Percentiles rank a stretch among this genome's conserved stretches.
Conservation (phyloP, 1,140 invertebrate species). For the Drosophila simulans region DNA sequence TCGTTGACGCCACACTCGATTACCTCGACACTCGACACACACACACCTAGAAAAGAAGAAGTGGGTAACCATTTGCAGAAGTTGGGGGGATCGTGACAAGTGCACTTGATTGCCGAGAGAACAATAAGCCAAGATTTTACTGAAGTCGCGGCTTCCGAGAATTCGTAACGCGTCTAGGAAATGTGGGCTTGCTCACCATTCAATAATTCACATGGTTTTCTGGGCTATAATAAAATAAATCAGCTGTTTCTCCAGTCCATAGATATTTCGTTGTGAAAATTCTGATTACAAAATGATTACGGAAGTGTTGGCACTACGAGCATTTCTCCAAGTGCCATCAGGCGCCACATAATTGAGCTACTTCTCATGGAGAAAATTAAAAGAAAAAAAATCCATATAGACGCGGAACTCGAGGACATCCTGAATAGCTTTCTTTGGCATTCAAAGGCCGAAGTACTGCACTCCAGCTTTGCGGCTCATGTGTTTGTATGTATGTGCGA, state of each 20-base stretch:
- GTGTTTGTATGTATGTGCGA: constrained; percentile 9
- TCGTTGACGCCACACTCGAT: constrained; percentile 12
- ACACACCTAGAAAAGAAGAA: constrained; percentile 3
- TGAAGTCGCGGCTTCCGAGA: constrained; percentile 12
- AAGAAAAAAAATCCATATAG: not conserved
- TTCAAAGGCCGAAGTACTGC: constrained; percentile 18
- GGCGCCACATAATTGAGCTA: constrained; percentile 15
- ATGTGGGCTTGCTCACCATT: constrained; percentile 18
- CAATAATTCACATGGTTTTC: constrained; percentile 3
- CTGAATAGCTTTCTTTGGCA: constrained; percentile 22
- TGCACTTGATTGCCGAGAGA: constrained; percentile 17
- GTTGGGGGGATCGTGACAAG: constrained; percentile 35
- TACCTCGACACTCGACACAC: constrained; percentile 9
- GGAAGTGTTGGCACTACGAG: not conserved
- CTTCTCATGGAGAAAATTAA: not conserved
- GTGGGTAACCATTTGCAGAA: not conserved
- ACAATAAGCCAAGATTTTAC: constrained; percentile 1
- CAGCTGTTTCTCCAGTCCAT: not conserved
- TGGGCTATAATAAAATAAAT: not conserved
- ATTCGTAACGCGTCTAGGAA: constrained; percentile 6
- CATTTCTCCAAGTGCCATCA: not conserved
- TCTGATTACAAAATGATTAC: no score
- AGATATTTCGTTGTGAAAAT: not conserved
- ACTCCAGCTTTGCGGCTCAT: constrained; percentile 8
- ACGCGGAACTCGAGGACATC: constrained; percentile 30